These are phyloP conservation scores for Microctonus aethiopoides DNA, from an alignment of 2,888 invertebrate genomes.

Conservation along the genomic window DNA sequence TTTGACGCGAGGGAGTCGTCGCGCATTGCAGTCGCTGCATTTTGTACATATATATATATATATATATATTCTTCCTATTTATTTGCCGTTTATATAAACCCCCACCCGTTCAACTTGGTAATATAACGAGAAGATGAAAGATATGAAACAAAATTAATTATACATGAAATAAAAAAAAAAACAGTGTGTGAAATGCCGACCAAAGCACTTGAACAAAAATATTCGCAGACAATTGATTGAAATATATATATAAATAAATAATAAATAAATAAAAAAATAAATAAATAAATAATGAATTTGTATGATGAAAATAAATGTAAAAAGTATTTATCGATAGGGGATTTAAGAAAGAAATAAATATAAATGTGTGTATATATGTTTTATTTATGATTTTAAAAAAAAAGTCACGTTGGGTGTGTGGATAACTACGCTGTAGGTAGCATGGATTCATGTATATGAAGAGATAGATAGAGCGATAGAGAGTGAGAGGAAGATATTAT, in stretches of 20 bases:
- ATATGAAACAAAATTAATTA: slow-evolving; percentile 66
- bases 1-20: not conserved
- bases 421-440: not conserved
- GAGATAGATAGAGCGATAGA: slow-evolving; percentile 28
- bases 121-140: slow-evolving; percentile 67
- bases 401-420: not conserved
- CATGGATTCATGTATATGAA: not conserved
- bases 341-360: not conserved
- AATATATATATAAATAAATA: not conserved
- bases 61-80: not conserved
- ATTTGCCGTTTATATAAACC: no score
- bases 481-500: slow-evolving; percentile 21
- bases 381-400: not conserved
- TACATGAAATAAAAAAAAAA: slow-evolving; percentile 45
- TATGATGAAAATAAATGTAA: no score
- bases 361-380: not conserved
- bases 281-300: not conserved
- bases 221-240: not conserved
- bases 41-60: no score
- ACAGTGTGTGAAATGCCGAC: slow-evolving; percentile 50
- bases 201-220: not conserved
- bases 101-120: slow-evolving; percentile 49
- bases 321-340: not conserved
- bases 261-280: not conserved
- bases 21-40: not conserved